Percentiles rank a stretch among this genome's conserved stretches.
phyloP scores from a whole-genome alignment of 2,113 vertebrate species.

The Fukomys damarensis region DNA sequence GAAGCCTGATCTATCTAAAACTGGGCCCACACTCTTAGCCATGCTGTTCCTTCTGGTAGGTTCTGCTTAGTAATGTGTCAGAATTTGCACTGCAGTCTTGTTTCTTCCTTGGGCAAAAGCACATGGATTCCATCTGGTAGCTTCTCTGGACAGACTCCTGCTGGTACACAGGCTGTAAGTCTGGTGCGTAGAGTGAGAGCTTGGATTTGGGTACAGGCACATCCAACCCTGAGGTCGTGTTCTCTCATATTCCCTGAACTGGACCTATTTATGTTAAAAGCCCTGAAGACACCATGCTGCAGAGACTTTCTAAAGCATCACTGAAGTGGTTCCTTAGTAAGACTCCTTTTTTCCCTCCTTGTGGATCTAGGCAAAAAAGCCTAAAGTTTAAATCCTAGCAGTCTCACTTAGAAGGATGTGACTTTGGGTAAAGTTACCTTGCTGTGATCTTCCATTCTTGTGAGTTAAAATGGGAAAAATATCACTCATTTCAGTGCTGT shows the following conservation, averaged over 20 bases:
- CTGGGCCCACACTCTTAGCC: no score
- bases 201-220: neutral
- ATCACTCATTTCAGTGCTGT: neutral
- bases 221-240: neutral
- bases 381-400: neutral
- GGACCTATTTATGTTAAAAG: neutral
- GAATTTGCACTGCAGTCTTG: neutral
- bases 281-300: neutral
- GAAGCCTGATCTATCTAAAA: neutral
- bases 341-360: neutral
- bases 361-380: neutral
- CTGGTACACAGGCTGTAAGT: neutral
- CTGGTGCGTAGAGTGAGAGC: neutral
- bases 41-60: accelerated
- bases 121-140: neutral
- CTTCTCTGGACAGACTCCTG: neutral
- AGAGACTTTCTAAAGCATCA: neutral
- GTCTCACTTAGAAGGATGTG: neutral
- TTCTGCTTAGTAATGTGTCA: neutral
- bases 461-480: neutral
- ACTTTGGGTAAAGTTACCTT: neutral
- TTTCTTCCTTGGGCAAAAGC: neutral
- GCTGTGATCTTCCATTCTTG: neutral
- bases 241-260: neutral
- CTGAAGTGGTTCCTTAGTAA: neutral